Evolutionary conservation across 92 coral and sea anemone genomes (phyloP).

Genomic region (Pocillopora meandrina): DNA sequence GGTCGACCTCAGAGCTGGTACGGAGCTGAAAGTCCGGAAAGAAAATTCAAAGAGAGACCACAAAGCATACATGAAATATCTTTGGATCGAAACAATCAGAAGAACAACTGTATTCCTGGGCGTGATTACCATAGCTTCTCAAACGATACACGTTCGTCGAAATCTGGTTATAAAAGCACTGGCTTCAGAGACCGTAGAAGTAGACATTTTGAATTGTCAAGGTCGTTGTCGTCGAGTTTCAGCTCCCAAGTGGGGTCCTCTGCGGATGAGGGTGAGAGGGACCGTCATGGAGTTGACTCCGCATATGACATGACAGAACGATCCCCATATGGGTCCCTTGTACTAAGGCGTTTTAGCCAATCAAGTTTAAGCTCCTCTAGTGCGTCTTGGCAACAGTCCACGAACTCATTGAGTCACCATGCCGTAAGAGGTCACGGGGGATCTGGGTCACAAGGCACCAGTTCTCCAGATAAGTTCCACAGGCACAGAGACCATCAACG

Average conservation of each 20-base stretch:
- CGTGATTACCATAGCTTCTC: constrained; percentile 8
- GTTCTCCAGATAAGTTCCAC: constrained; percentile 38
- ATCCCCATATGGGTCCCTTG: constrained; percentile 72
- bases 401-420: constrained; percentile 44
- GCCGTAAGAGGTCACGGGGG: constrained; percentile 27
- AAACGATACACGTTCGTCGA: background rate
- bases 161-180: background rate
- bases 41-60: constrained; percentile 56
- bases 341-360: constrained; percentile 72
- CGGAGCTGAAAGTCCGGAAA: constrained; percentile 48
- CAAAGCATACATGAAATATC: constrained; percentile 71
- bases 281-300: constrained; percentile 81
- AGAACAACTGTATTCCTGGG: background rate
- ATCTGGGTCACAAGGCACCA: constrained; percentile 32
- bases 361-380: constrained; percentile 90
- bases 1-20: constrained; percentile 66
- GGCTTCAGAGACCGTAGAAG: constrained; percentile 30
- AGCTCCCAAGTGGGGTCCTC: constrained; percentile 86
- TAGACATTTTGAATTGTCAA: constrained; percentile 45
- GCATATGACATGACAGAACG: constrained; percentile 85
- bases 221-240: constrained; percentile 79
- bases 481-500: constrained; percentile 6
- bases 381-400: constrained; percentile 85
- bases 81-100: constrained; percentile 29
- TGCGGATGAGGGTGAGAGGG: constrained; percentile 67